These are phyloP conservation scores for Myiopsitta monachus DNA, from an alignment of 2,113 vertebrate species.

Conservation along the genomic window DNA sequence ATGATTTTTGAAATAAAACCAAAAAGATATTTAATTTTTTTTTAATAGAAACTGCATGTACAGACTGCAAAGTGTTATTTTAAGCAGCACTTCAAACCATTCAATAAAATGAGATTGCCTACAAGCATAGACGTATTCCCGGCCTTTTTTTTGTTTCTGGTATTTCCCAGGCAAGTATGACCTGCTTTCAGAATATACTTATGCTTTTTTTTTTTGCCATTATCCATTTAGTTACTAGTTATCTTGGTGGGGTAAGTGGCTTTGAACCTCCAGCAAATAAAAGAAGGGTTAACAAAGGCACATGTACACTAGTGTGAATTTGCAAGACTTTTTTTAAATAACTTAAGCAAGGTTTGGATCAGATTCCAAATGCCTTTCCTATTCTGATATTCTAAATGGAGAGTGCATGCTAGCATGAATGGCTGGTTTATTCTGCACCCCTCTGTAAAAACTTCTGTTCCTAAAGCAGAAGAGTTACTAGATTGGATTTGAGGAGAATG, in stretches of 20 bases:
- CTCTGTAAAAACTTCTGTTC: background rate
- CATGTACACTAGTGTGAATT: background rate
- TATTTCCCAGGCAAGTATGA: background rate
- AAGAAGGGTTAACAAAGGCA: background rate
- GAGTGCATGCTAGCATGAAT: background rate
- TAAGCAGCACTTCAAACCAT: background rate
- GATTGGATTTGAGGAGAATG: background rate
- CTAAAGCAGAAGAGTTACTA: background rate
- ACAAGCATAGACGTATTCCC: background rate
- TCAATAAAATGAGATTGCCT: constrained; percentile 64
- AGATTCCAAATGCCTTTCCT: background rate
- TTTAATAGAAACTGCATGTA: constrained; percentile 23
- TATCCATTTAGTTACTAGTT: background rate
- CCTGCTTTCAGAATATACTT: background rate
- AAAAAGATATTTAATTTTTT: constrained; percentile 62
- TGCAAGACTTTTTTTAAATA: background rate
- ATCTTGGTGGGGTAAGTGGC: background rate
- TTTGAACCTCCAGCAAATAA: background rate
- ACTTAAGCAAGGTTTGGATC: background rate
- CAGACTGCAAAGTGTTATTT: constrained; percentile 53
- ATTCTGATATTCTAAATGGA: background rate
- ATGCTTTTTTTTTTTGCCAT: background rate
- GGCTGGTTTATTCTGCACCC: background rate
- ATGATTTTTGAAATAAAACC: constrained; percentile 60
- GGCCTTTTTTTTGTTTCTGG: background rate